Evolutionary conservation across 2,113 vertebrate genomes (phyloP), one percentile per base, ranked within the genome.

Genomic region (Gracilinanus agilis): DNA sequence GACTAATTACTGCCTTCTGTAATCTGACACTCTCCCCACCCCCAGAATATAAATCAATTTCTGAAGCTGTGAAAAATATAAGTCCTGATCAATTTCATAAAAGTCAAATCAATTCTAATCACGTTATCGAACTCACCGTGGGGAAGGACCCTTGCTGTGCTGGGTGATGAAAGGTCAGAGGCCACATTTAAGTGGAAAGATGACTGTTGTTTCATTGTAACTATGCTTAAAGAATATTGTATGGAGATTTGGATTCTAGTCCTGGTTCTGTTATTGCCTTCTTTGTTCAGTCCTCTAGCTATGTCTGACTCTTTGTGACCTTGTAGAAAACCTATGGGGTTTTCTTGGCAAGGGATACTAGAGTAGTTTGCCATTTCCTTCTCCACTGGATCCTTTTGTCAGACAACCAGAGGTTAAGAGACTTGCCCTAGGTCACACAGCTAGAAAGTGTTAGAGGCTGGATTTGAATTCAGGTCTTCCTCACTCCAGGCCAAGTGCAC

Each of bases 1-100:
- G 67, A 83, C 67, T 83, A 83, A 83, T 83, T 83, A 83, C 67
- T 83, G 67, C 67, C n/a, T 83, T 83, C 67, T 83, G n/a, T 83
- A 83, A n/a, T 40, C 34, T 83, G 67, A 40, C n/a, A 83, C 67
- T 83, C 67, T 40, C n/a, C 67, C 67, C 67, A 40, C 67, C 67
- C 34, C n/a, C n/a, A 83, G 67, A 83, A 83, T 83, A 40, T 40
- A 83, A 83, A 83, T 83, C 67, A 83, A 83, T 83, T 83, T 83
- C n/a, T 40, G 19, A 34, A 40, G 19, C 67, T 83, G n/a, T 83
- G 67, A 83, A 34, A 83, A 40, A 83, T 83, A 40, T n/a, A 83
- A 40, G 19, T 40, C 19, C 9, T 83, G 67, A 83, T 83, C 67
- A 83, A 83, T 83, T 83, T 83, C 67, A 83, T 40, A 83, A 83